Percentiles rank a stretch among this genome's conserved stretches.
These are phyloP conservation scores for Hippocampus abdominalis DNA, from an alignment of 2,113 vertebrate species.

Conservation along the genomic window DNA sequence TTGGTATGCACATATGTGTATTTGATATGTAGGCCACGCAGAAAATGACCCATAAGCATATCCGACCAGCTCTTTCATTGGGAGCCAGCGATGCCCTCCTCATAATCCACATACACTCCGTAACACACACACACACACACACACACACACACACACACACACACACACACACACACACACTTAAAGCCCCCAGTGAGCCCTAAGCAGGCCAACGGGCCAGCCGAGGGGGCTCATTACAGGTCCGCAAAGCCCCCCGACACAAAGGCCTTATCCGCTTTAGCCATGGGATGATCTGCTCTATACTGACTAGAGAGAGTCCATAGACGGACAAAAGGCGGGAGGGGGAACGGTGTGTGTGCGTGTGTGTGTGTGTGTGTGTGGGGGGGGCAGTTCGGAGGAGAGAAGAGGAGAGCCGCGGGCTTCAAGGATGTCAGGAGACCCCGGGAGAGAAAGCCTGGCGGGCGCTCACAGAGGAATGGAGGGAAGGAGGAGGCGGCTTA, in stretches of 20 bases:
- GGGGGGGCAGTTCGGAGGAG: constrained; percentile 68
- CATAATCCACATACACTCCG: constrained; percentile 18
- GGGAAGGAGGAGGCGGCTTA: constrained; percentile 77
- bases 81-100: constrained; percentile 83
- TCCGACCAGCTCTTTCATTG: constrained; percentile 85
- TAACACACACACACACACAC: constrained; percentile 21
- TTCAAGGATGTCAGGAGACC: constrained; percentile 91
- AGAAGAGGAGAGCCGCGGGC: constrained; percentile 78
- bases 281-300: constrained; percentile 98
- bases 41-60: constrained; percentile 98
- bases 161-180: constrained; percentile 53
- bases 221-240: constrained; percentile 99
- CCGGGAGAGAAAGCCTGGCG: constrained; percentile 77
- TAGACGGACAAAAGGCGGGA: constrained; percentile 84
- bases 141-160: constrained; percentile 24
- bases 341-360: constrained; percentile 27
- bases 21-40: constrained; percentile 84
- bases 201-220: constrained; percentile 88
- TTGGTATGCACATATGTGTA: constrained; percentile 29
- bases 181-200: constrained; percentile 89
- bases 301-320: constrained; percentile 98
- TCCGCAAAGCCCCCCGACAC: constrained; percentile 95
- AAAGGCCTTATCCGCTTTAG: constrained; percentile 94
- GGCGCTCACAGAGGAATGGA: constrained; percentile 70
- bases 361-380: no score